Evolutionary conservation across 2,888 invertebrate genomes (phyloP).

Genomic region (Ctena decussata): DNA sequence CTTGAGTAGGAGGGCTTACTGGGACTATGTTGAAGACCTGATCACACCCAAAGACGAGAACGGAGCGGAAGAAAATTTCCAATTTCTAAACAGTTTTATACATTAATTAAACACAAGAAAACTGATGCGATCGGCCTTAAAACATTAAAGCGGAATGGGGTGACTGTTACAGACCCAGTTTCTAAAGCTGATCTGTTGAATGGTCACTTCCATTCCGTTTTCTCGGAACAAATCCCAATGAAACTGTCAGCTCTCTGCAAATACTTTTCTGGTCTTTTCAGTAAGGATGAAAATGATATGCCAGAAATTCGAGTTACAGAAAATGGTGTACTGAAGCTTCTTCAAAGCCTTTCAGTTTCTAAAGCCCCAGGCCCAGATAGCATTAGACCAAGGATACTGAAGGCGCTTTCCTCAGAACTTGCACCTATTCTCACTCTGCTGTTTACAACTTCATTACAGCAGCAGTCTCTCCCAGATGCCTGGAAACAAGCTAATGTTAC

Average conservation of each 20-base stretch:
- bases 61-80: background rate
- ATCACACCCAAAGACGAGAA: slow-evolving; percentile 4
- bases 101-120: background rate
- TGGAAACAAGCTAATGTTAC: background rate
- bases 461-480: background rate
- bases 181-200: background rate
- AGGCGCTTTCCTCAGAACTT: background rate
- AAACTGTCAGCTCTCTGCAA: background rate
- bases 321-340: background rate
- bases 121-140: background rate
- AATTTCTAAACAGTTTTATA: background rate
- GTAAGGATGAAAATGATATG: background rate
- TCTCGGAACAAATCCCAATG: background rate
- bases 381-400: background rate
- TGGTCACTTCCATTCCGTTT: background rate
- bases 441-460: background rate
- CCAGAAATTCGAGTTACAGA: background rate
- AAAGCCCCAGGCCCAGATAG: background rate
- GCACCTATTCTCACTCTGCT: background rate
- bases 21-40: slow-evolving; percentile 9
- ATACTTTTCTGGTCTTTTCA: background rate
- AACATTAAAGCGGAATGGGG: background rate
- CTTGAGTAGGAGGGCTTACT: background rate
- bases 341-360: background rate
- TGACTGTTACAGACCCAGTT: background rate